Conservation (phyloP, 2,113 vertebrate species). For the Oreochromis tanganicae region DNA sequence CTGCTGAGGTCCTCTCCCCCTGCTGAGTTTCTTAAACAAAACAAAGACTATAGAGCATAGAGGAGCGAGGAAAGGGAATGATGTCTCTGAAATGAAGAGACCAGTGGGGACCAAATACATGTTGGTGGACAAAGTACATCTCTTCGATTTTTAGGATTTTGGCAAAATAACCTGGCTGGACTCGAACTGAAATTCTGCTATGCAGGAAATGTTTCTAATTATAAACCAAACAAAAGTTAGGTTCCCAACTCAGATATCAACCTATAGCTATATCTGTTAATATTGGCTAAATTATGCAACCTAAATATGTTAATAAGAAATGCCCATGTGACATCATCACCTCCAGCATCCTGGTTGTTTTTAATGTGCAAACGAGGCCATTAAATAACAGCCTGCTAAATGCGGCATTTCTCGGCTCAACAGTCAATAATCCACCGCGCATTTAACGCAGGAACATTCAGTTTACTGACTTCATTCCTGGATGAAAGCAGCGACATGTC, state of each 20-base stretch:
- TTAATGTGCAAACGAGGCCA: background rate
- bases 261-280: background rate
- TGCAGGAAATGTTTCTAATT: background rate
- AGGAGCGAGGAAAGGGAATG: background rate
- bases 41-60: background rate
- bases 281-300: background rate
- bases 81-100: background rate
- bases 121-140: no score
- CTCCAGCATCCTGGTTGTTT: background rate
- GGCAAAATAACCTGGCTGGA: background rate
- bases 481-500: background rate
- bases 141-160: background rate
- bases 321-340: background rate
- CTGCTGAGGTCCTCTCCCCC: background rate
- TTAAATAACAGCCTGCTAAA: background rate
- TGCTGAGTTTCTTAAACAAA: background rate
- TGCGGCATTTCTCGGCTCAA: background rate
- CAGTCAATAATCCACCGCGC: background rate
- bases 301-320: background rate
- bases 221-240: background rate
- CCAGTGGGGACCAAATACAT: background rate
- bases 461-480: background rate
- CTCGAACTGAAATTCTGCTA: background rate
- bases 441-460: background rate
- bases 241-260: accelerated